phyloP scores from a whole-genome alignment of 1,140 invertebrate species.

The Pygmarrhopalites habei region DNA sequence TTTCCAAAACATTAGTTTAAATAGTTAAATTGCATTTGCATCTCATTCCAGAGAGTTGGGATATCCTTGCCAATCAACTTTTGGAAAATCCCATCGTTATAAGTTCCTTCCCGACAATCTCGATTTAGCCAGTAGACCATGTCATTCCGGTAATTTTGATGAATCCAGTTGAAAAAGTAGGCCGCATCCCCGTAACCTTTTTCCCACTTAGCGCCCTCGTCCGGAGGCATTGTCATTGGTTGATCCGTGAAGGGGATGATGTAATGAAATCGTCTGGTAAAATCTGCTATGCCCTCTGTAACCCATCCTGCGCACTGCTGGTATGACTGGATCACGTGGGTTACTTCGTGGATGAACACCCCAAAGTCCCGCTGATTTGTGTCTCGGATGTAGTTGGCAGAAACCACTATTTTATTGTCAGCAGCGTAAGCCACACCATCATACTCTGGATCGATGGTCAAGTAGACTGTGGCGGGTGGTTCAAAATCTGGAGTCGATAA shows the following conservation, averaged over 20 bases:
- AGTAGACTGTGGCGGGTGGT: not conserved
- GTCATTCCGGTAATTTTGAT: not conserved
- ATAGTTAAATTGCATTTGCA: no score
- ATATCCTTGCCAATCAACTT: constrained; percentile 27
- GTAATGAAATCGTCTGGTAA: constrained; percentile 27
- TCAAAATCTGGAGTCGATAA: no score
- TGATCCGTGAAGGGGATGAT: constrained; percentile 3
- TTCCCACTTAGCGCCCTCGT: constrained; percentile 13
- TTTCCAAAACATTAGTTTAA: no score
- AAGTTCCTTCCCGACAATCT: constrained; percentile 31
- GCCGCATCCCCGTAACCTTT: constrained; percentile 33
- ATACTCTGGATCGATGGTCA: constrained; percentile 33
- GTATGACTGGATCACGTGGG: constrained; percentile 34
- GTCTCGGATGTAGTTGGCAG: constrained; percentile 33
- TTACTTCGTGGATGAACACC: constrained; percentile 36
- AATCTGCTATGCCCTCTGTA: constrained; percentile 34
- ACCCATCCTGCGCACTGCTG: constrained; percentile 15
- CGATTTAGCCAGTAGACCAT: constrained; percentile 31
- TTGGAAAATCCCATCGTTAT: constrained; percentile 23
- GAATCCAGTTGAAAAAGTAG: constrained; percentile 30
- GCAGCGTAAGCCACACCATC: constrained; percentile 36
- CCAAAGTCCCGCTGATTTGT: constrained; percentile 28
- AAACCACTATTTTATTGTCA: constrained; percentile 24
- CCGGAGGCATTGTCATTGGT: constrained; percentile 26
- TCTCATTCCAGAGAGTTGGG: constrained; percentile 28